These are phyloP conservation scores for Lophochroa leadbeateri DNA, from an alignment of 2,113 vertebrate genomes.

Conservation along the genomic window DNA sequence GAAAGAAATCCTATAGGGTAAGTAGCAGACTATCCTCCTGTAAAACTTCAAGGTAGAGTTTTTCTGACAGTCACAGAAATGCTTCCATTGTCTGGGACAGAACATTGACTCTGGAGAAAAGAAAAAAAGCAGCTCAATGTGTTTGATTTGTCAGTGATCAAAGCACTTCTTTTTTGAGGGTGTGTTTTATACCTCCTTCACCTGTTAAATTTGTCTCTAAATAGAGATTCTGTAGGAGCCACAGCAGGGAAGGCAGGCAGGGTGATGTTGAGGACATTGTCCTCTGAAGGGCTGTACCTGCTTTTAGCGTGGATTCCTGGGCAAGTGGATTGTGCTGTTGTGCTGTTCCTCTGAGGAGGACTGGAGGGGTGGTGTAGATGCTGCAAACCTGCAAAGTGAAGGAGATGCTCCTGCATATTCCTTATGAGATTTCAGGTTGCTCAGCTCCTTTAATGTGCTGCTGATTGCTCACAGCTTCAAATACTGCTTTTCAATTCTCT, in stretches of 20 bases:
- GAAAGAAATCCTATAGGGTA: not conserved
- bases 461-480: not conserved
- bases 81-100: not conserved
- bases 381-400: not conserved
- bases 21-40: not conserved
- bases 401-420: not conserved
- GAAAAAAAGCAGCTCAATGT: not conserved
- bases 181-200: not conserved
- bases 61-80: not conserved
- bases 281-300: not conserved
- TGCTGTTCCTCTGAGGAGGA: not conserved
- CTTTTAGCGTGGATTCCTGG: not conserved
- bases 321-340: not conserved
- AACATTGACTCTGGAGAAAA: not conserved
- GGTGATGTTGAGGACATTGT: not conserved
- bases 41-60: not conserved
- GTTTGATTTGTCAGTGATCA: not conserved
- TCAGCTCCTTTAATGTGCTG: not conserved
- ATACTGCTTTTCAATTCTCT: not conserved
- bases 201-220: not conserved
- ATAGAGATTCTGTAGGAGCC: not conserved
- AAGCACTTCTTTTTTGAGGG: not conserved
- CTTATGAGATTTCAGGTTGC: not conserved
- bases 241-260: not conserved
- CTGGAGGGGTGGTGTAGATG: not conserved